Percentiles rank a stretch among this genome's conserved stretches.
Evolutionary conservation across 2,797 vertebrate species (phyloP).

Genomic region (Euphonia xanthogaster): DNA sequence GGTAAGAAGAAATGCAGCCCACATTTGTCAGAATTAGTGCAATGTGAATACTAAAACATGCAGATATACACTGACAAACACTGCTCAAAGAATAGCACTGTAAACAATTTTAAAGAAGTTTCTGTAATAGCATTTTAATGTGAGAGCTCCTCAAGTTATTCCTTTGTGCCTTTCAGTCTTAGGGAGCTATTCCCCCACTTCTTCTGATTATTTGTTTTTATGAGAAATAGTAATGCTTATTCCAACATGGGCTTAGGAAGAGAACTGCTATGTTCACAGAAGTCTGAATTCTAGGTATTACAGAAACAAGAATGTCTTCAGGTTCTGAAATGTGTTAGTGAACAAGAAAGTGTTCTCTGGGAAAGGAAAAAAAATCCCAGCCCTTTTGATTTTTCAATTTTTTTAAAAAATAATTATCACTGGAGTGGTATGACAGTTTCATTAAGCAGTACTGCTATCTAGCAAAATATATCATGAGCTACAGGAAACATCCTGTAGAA

Average conservation of each 20-base stretch:
- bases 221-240: neutral
- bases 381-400: neutral
- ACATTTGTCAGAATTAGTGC: neutral
- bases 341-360: neutral
- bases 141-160: neutral
- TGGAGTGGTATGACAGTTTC: neutral
- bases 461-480: neutral
- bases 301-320: neutral
- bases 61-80: neutral
- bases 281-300: neutral
- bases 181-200: neutral
- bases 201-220: neutral
- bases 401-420: neutral
- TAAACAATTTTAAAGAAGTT: neutral
- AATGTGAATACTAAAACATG: neutral
- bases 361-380: neutral
- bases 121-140: neutral
- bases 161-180: neutral
- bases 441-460: neutral
- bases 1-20: neutral
- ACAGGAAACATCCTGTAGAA: neutral
- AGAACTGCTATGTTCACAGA: neutral
- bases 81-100: neutral
- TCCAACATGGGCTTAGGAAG: neutral
- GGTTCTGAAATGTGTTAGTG: neutral